Evolutionary conservation across 2,888 invertebrate species (phyloP), one percentile per base, ranked within the genome.

Genomic region (Brenthis ino): DNA sequence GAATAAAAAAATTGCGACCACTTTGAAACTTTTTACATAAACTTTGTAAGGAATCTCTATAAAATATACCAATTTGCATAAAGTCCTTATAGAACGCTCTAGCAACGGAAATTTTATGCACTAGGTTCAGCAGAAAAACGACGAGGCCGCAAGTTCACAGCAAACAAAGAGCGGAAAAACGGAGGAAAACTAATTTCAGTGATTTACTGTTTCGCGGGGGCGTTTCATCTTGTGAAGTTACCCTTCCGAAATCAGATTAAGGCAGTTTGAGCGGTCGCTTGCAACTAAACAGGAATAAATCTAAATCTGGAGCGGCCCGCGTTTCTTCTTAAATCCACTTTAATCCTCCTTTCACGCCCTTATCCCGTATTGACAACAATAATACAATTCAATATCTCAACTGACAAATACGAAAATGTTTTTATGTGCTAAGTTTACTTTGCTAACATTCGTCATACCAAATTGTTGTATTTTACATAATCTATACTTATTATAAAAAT

Each of bases 211-310:
- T 78, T 76, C 74, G 73, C 74, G 74, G 77, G 79, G 79, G 79
- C 78, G 77, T 84, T 84, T 83, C 81, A 80, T 80, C 77, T 73
- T 79, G 80, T 77, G 76, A 75, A 75, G 77, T 77, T 80, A 80
- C 80, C 82, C 80, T 83, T 82, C 78, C 81, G 83, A 82, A 87
- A 87, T 87, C 83, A 83, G 85, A 86, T 85, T 86, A 83, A 81
- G 81, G 80, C 82, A 83, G 86, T 86, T 86, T 80, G 80, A 80
- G 81, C 76, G 80, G 79, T 78, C 77, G 77, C 76, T 77, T 77
- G 81, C 83, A 84, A 85, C 80, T 82, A 81, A 81, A 79, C 78
- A 77, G 79, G 80, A 84, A 85, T 87, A 87, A 87, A 88, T 87
- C 85, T 85, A 83, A 86, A 86, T 88, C 87, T 85, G 80, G 76